Percentiles rank a stretch among this genome's conserved stretches.
Conservation (phyloP, 2,797 vertebrate genomes). For the Neosilurus mollespiculum region DNA sequence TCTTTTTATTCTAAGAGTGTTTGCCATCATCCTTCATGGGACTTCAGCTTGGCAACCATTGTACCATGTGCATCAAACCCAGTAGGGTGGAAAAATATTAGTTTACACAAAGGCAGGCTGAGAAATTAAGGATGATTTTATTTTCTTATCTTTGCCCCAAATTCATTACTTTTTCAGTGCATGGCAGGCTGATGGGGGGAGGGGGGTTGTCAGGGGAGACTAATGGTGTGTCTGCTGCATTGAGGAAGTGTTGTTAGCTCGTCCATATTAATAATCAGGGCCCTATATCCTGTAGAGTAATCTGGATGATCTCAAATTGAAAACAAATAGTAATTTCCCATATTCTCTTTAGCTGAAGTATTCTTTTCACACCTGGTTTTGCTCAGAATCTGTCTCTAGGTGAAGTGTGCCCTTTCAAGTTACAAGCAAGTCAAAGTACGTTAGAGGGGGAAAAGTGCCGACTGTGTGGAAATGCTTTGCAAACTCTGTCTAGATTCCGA, state of each 20-base stretch:
- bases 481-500: slow-evolving; percentile 42
- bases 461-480: slow-evolving; percentile 43
- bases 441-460: slow-evolving; percentile 31
- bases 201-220: slow-evolving; percentile 69
- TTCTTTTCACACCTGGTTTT: slow-evolving; percentile 38
- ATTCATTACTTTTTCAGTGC: slow-evolving; percentile 72
- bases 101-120: slow-evolving; percentile 71
- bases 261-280: slow-evolving; percentile 68
- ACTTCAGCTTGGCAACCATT: slow-evolving; percentile 44
- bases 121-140: slow-evolving; percentile 78
- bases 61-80: slow-evolving; percentile 51
- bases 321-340: slow-evolving; percentile 78
- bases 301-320: slow-evolving; percentile 76
- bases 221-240: slow-evolving; percentile 71
- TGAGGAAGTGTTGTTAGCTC: slow-evolving; percentile 56
- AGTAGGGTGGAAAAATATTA: slow-evolving; percentile 61
- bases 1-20: slow-evolving; percentile 49
- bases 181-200: slow-evolving; percentile 66
- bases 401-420: slow-evolving; percentile 41
- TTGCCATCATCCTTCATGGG: slow-evolving; percentile 57
- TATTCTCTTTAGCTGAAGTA: slow-evolving; percentile 57
- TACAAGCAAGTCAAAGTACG: slow-evolving; percentile 42
- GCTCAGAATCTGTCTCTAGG: slow-evolving; percentile 35
- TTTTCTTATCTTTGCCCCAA: slow-evolving; percentile 74
- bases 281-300: slow-evolving; percentile 60